Percentiles rank a stretch among this genome's conserved stretches.
These are phyloP conservation scores for Alces alces DNA, from an alignment of 2,113 vertebrate species.

Conservation along the genomic window DNA sequence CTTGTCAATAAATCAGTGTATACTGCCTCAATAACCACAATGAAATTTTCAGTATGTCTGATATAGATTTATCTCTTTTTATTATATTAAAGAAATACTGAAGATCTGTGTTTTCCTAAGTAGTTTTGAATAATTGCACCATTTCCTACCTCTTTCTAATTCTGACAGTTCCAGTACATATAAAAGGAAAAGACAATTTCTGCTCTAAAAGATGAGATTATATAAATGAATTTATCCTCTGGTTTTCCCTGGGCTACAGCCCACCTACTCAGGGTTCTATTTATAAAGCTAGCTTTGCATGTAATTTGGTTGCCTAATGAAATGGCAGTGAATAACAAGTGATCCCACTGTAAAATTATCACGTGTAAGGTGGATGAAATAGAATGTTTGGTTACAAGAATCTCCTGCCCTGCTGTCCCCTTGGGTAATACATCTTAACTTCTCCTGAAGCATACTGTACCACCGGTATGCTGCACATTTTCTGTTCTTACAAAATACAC, in stretches of 20 bases:
- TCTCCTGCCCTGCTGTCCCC: neutral
- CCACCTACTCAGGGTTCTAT: conserved; percentile 41
- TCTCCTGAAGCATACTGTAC: neutral
- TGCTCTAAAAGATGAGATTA: conserved; percentile 41
- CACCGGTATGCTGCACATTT: neutral
- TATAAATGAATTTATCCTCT: conserved; percentile 56
- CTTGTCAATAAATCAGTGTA: conserved; percentile 36
- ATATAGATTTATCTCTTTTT: conserved; percentile 39
- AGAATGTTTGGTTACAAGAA: conserved; percentile 6
- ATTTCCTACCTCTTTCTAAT: neutral
- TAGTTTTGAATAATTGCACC: conserved; percentile 28
- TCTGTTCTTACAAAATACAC: neutral
- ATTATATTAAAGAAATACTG: conserved; percentile 26
- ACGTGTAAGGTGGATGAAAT: conserved; percentile 23
- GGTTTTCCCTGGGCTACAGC: conserved; percentile 41
- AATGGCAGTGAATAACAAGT: conserved; percentile 54
- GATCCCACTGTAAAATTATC: conserved; percentile 42
- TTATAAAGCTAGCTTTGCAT: conserved; percentile 51
- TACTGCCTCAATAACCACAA: conserved; percentile 20
- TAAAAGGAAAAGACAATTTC: conserved; percentile 27
- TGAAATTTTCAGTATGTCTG: conserved; percentile 39
- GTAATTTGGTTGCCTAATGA: conserved; percentile 58
- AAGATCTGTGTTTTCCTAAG: conserved; percentile 17
- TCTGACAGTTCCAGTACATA: conserved; percentile 15
- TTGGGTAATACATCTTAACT: neutral